A percentile compares a stretch with the other conserved stretches of the same genome.
Evolutionary conservation across 2,888 invertebrate genomes (phyloP).

Genomic region (Biston stratarius): DNA sequence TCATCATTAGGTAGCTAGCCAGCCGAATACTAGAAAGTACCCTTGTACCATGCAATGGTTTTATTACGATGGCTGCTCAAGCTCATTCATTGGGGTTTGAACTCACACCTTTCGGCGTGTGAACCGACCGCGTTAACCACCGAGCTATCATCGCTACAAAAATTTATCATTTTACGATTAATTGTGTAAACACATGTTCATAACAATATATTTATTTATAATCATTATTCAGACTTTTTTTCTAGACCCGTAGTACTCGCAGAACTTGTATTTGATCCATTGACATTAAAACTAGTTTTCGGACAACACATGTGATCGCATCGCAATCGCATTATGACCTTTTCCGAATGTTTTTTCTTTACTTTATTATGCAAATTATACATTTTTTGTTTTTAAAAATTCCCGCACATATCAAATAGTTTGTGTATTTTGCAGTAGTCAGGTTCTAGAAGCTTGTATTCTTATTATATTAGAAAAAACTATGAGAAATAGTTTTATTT

Average conservation of each 20-base stretch:
- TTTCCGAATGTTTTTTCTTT: conserved; percentile 3
- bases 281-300: conserved; percentile 8
- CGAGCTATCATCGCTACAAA: too few relatives aligned
- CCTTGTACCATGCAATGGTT: too few relatives aligned
- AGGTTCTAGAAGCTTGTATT: background rate
- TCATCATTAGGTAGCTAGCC: too few relatives aligned
- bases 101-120: too few relatives aligned
- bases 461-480: background rate
- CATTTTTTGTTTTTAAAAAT: background rate
- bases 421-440: background rate
- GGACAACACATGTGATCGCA: background rate
- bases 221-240: background rate
- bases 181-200: background rate
- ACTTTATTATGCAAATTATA: background rate
- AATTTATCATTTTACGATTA: background rate
- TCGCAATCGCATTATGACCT: conserved; percentile 1
- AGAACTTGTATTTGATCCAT: conserved; percentile 7
- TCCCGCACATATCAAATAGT: background rate
- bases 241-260: conserved; percentile 7
- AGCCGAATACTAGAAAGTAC: too few relatives aligned
- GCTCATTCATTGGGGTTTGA: too few relatives aligned
- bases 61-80: too few relatives aligned
- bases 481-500: too few relatives aligned
- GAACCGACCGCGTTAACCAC: too few relatives aligned
- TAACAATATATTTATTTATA: too few relatives aligned